phyloP scores from a whole-genome alignment of 2,888 invertebrate species.

The Agrochola macilenta region DNA sequence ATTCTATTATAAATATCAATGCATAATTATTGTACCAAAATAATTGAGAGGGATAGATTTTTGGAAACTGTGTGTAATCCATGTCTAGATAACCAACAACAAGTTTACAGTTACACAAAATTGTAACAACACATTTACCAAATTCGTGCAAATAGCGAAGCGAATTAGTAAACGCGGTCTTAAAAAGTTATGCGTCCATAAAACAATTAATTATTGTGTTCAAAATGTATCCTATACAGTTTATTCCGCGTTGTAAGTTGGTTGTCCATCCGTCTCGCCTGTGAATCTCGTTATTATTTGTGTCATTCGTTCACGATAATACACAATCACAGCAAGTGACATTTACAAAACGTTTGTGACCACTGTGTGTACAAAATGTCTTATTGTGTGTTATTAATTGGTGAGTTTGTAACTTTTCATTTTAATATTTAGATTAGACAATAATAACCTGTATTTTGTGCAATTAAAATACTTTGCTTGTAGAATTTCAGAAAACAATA shows the following conservation, averaged over 20 bases:
- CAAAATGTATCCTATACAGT: neutral
- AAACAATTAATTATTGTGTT: neutral
- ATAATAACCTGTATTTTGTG: neutral
- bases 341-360: conserved; percentile 72
- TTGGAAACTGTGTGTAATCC: neutral
- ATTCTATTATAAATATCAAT: no score
- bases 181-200: neutral
- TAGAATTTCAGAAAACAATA: neutral
- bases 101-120: neutral
- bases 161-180: neutral
- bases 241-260: neutral
- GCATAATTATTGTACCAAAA: neutral
- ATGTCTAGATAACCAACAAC: neutral
- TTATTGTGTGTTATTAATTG: conserved; percentile 72
- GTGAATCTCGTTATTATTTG: conserved; percentile 76
- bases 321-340: conserved; percentile 68
- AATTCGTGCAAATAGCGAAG: neutral
- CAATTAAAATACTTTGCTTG: neutral
- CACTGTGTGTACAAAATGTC: conserved; percentile 70
- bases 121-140: neutral
- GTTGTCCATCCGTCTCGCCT: conserved; percentile 39
- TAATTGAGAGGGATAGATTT: no score
- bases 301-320: conserved; percentile 71
- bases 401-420: conserved; percentile 73
- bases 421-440: neutral